Conservation (phyloP, 2,888 invertebrate species). For the Drosophila lacicola region DNA sequence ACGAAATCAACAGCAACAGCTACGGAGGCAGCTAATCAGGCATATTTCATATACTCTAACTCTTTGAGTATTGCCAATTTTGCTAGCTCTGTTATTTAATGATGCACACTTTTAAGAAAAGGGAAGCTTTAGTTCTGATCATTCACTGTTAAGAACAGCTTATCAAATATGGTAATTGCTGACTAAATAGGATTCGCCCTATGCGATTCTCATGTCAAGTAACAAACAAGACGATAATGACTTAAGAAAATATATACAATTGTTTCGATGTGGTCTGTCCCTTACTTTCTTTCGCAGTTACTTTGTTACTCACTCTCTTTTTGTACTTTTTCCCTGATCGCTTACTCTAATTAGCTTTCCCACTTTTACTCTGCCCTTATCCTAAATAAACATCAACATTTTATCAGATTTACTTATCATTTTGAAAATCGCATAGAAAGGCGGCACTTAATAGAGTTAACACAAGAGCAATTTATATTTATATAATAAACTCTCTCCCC, state of each 20-base stretch:
- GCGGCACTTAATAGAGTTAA: neutral
- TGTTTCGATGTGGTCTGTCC: too few relatives aligned
- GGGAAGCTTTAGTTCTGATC: too few relatives aligned
- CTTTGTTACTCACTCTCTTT: neutral
- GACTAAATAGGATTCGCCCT: neutral
- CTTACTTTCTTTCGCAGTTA: too few relatives aligned
- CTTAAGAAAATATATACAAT: too few relatives aligned
- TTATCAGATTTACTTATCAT: neutral
- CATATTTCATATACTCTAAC: conserved; percentile 29
- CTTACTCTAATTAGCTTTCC: too few relatives aligned
- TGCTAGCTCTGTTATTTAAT: neutral
- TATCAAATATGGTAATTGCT: too few relatives aligned
- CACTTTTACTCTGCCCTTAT: neutral
- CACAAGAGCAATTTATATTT: too few relatives aligned
- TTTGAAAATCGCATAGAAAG: neutral
- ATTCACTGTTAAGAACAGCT: neutral
- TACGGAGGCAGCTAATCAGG: conserved; percentile 19
- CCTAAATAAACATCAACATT: neutral
- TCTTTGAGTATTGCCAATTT: neutral
- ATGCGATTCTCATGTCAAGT: neutral
- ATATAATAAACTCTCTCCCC: too few relatives aligned
- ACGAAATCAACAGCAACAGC: conserved; percentile 19
- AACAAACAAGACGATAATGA: neutral
- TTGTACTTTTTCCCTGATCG: neutral
- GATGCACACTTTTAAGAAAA: neutral